phyloP scores from a whole-genome alignment of 2,888 invertebrate species.

The Drosophila heteroneura region DNA sequence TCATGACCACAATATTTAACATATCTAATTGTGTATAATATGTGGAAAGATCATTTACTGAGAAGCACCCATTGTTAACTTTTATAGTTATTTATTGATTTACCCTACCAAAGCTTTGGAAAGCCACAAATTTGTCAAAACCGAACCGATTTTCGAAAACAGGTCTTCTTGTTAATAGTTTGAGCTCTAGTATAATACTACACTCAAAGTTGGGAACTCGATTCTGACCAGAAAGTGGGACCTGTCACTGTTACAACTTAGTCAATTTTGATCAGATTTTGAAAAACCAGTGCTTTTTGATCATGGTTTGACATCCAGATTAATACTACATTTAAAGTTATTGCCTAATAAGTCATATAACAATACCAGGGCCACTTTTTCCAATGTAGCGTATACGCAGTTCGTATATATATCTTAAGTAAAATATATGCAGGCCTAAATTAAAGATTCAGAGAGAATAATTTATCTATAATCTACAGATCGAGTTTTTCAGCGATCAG shows the following conservation, averaged over 20 bases:
- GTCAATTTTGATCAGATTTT: rapidly evolving
- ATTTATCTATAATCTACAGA: conserved; percentile 36
- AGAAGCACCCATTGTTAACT: not conserved
- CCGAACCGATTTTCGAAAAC: not conserved
- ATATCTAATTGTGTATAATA: not conserved
- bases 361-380: not conserved
- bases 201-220: not conserved
- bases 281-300: not conserved
- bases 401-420: conserved; percentile 6
- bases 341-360: not conserved
- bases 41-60: not conserved
- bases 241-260: not conserved
- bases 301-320: not conserved
- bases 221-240: not conserved
- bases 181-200: not conserved
- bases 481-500: conserved; percentile 43
- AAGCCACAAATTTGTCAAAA: not conserved
- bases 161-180: not conserved
- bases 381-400: conserved; percentile 5
- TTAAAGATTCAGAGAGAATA: conserved; percentile 1
- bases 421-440: not conserved
- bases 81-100: not conserved
- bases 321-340: not conserved
- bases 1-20: not conserved
- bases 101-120: not conserved